Evolutionary conservation across 2,888 invertebrate genomes (phyloP).

Genomic region (Allygus modestus): DNA sequence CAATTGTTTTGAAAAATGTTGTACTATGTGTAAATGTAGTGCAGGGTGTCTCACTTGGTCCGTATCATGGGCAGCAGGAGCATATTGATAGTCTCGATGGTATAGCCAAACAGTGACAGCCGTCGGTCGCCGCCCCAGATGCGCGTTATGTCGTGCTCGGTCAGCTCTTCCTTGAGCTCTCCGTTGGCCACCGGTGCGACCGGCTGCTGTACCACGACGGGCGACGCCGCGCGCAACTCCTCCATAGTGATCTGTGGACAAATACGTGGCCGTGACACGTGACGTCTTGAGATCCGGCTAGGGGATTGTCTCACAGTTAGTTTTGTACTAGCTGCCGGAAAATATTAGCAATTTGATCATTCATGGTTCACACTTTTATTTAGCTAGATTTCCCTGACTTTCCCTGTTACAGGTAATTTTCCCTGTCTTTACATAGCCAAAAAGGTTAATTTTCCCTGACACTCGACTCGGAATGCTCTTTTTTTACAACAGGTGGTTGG

Average conservation of each 20-base stretch:
- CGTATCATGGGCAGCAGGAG: slow-evolving; percentile 97
- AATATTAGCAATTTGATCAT: slow-evolving; percentile 27
- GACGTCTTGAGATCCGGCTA: slow-evolving; percentile 54
- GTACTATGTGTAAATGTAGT: too few species aligned
- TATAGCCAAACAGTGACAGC: slow-evolving; percentile 94
- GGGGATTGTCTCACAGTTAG: too few species aligned
- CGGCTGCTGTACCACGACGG: slow-evolving; percentile 73
- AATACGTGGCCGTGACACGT: too few species aligned
- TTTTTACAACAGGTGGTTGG: too few species aligned
- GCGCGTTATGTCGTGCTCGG: slow-evolving; percentile 74
- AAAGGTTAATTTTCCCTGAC: too few species aligned
- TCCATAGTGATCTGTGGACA: slow-evolving; percentile 86
- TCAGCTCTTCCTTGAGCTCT: slow-evolving; percentile 70
- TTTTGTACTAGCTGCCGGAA: too few species aligned
- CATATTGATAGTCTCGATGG: slow-evolving; percentile 96
- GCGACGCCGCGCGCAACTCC: slow-evolving; percentile 80
- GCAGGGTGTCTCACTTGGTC: slow-evolving; percentile 82
- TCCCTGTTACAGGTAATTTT: too few species aligned
- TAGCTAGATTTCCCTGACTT: too few species aligned
- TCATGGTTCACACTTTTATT: too few species aligned
- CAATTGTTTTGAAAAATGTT: too few species aligned
- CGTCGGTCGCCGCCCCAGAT: slow-evolving; percentile 86
- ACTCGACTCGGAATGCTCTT: too few species aligned
- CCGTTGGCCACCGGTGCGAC: slow-evolving; percentile 38
- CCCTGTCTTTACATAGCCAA: too few species aligned